Conservation (phyloP, 2,888 invertebrate genomes). For the Odontomyia ornata region DNA sequence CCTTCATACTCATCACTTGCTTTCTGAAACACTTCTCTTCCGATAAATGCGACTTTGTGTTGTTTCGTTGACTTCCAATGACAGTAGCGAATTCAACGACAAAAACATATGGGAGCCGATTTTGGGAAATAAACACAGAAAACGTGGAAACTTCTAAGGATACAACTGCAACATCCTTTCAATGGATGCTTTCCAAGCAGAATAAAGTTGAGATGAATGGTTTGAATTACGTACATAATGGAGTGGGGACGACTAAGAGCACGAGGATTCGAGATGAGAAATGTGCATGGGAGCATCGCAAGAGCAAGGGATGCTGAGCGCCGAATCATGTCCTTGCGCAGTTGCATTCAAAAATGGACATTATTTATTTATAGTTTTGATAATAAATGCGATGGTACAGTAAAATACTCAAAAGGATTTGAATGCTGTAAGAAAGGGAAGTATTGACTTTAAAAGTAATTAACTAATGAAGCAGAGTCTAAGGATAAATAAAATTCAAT, state of each 20-base stretch:
- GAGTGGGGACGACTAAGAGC: not conserved
- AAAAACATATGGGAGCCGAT: slow-evolving; percentile 29
- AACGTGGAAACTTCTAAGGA: not conserved
- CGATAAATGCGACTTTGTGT: not conserved
- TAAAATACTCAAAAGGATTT: too few relatives aligned
- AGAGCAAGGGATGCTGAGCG: slow-evolving; percentile 40
- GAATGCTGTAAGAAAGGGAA: too few relatives aligned
- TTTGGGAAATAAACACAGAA: slow-evolving; percentile 23
- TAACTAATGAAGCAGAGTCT: too few relatives aligned
- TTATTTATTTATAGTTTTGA: slow-evolving; percentile 45
- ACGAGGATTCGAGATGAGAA: not conserved
- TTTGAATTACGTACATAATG: not conserved
- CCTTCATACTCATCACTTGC: not conserved
- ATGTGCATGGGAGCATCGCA: not conserved
- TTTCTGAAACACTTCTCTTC: not conserved
- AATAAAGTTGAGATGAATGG: not conserved
- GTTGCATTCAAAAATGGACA: not conserved
- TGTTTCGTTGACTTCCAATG: slow-evolving; percentile 9
- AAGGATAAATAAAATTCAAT: too few relatives aligned
- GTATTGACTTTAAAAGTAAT: too few relatives aligned
- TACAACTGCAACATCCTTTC: slow-evolving; percentile 11
- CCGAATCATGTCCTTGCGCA: slow-evolving; percentile 51
- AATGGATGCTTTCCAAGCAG: slow-evolving; percentile 4
- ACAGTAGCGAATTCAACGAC: slow-evolving; percentile 14
- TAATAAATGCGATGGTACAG: slow-evolving; percentile 14